phyloP scores from a whole-genome alignment of 35 echinoderm and acorn worm genomes.

The Heliocidaris erythrogramma region DNA sequence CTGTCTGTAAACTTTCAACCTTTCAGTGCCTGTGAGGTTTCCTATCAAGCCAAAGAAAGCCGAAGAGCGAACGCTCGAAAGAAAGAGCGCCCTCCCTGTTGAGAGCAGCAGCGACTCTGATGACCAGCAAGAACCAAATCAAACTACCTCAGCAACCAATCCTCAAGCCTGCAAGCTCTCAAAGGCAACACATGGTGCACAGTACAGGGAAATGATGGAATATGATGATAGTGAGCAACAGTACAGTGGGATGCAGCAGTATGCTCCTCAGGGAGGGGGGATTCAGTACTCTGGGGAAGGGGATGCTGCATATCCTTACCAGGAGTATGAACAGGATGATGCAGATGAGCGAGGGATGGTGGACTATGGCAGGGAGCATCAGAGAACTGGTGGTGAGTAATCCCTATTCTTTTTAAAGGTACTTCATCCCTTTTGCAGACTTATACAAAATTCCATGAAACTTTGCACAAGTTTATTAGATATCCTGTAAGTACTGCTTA shows the following conservation, averaged over 20 bases:
- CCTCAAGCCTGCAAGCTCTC: not conserved
- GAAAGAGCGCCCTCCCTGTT: conserved; percentile 80
- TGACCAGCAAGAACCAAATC: conserved; percentile 54
- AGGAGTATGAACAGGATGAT: conserved; percentile 2
- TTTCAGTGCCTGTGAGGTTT: conserved; percentile 84
- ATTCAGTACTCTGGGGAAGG: not conserved
- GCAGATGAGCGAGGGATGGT: conserved; percentile 13
- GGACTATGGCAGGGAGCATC: conserved; percentile 14
- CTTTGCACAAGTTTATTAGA: too few species aligned
- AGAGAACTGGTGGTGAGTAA: conserved; percentile 30
- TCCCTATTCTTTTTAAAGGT: not conserved
- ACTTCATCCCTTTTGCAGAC: too few species aligned
- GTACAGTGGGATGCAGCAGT: not conserved
- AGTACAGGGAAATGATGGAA: not conserved
- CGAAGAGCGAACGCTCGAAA: conserved; percentile 66
- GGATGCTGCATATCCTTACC: not conserved
- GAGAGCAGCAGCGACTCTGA: conserved; percentile 88
- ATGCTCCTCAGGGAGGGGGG: not conserved
- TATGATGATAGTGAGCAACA: not conserved
- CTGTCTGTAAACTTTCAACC: too few species aligned
- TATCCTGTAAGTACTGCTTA: too few species aligned
- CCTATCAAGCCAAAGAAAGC: conserved; percentile 88
- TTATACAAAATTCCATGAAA: too few species aligned
- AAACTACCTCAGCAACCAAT: conserved; percentile 34
- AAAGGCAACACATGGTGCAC: not conserved